Conservation (phyloP, 2,797 vertebrate species). For the Clamator glandarius region DNA sequence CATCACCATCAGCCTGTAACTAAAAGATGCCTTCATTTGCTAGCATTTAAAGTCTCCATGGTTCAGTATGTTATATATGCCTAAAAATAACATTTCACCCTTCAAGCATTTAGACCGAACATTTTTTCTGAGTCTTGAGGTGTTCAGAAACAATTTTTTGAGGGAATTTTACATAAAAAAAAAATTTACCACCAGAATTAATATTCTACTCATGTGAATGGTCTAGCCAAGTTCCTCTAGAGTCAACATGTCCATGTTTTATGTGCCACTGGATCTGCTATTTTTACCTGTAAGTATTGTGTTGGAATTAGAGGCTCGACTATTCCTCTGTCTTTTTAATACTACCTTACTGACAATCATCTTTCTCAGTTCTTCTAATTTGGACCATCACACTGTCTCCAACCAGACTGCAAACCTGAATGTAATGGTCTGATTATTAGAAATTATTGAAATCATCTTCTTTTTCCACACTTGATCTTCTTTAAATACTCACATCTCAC, state of each 20-base stretch:
- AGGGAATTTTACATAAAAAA: neutral
- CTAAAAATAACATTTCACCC: neutral
- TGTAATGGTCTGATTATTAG: constrained; percentile 20
- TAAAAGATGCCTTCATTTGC: neutral
- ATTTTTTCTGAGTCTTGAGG: neutral
- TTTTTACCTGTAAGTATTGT: constrained; percentile 1
- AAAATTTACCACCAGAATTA: neutral
- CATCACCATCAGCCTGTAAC: rapidly evolving
- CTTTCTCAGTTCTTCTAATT: constrained; percentile 25
- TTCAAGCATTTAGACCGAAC: neutral
- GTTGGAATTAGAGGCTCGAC: constrained; percentile 15
- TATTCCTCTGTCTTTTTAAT: neutral
- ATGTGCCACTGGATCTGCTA: neutral
- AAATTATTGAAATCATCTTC: constrained; percentile 29
- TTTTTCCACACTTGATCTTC: constrained; percentile 10
- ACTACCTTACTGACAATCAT: neutral
- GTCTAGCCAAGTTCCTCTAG: neutral
- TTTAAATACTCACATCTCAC: neutral
- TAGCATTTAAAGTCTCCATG: neutral
- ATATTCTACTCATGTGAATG: neutral
- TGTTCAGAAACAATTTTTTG: neutral
- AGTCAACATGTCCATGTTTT: constrained; percentile 29
- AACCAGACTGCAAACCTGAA: constrained; percentile 13
- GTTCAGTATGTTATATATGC: neutral
- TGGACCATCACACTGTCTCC: neutral